Base-by-base conservation (phyloP, 2,113 vertebrate genomes). In the Gallinago undulata region DNA sequence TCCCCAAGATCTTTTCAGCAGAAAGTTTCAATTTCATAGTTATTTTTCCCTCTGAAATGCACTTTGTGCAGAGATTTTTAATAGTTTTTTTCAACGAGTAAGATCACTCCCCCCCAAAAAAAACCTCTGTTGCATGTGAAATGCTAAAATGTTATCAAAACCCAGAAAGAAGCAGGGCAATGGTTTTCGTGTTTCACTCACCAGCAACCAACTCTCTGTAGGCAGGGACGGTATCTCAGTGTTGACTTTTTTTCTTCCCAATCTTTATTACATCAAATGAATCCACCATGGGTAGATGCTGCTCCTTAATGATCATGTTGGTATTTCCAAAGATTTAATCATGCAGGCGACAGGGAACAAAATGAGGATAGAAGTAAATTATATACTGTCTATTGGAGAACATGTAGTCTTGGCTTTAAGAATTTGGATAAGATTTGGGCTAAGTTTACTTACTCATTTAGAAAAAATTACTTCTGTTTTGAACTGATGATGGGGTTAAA, bases 181-280 rank as follows among this genome's bases (percentile, higher is more conserved):
- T 41, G 35, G 11, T 43, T 89, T 90, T 8, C 5, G 8, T 22
- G 45, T 79, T 78, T 82, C 66, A 64, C 31, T 68, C 3, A 0
- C 30, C 73, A 11, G 23, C 64, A 39, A 70, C 21, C 50, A 45
- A 50, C 11, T 93, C 69, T 39, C n/a, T 27, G 12, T 3, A 56
- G 50, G 30, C 27, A 70, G n/a, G 25, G 28, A 53, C 0, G 3
- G 2, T 3, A 30, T 30, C 64, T 87, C 69, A 10, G 25, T 39
- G 7, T 0, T 55, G 7, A 0, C n/a, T n/a, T 35, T 78, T 84
- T 69, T 67, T 10, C 47, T 66, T 78, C n/a, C 28, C 6, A 1
- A 55, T 16, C 11, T 50, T 82, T 62, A 51, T 48, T 75, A 28
- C 17, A 30, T 19, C 22, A 67, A 21, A 93, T 68, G 27, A 43